Evolutionary conservation across 2,113 vertebrate species (phyloP).

Genomic region (Cynoglossus semilaevis): DNA sequence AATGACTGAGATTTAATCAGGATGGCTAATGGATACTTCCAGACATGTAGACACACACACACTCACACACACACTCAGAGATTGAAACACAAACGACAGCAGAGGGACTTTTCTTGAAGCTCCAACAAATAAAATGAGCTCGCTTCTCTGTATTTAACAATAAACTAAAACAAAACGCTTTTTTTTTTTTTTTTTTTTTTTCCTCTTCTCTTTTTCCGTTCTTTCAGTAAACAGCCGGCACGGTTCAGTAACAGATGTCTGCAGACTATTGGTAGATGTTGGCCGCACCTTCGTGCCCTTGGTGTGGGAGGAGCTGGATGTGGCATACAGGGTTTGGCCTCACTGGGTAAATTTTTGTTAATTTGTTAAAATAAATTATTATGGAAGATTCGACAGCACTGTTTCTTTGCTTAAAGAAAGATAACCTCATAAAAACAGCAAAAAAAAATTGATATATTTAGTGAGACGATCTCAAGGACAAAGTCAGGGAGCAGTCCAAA

Average conservation of each 20-base stretch:
- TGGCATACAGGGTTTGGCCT: conserved; percentile 91
- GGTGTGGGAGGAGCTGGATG: conserved; percentile 95
- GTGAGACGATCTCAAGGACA: no score
- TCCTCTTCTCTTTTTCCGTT: conserved; percentile 38
- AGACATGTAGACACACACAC: conserved; percentile 9
- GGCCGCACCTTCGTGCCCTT: conserved; percentile 93
- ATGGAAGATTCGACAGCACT: no score
- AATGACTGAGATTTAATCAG: conserved; percentile 63
- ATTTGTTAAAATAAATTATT: background rate
- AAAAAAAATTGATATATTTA: no score
- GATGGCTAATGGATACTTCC: conserved; percentile 53
- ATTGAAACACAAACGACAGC: background rate
- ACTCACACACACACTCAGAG: conserved; percentile 8
- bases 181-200: no score
- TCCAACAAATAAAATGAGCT: conserved; percentile 11
- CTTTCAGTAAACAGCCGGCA: conserved; percentile 90
- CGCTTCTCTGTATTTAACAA: conserved; percentile 9
- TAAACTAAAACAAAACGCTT: no score
- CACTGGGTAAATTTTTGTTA: conserved; percentile 88
- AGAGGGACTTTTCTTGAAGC: conserved; percentile 35
- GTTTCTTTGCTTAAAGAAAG: no score
- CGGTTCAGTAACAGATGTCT: conserved; percentile 98
- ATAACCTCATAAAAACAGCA: no score
- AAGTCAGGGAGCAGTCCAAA: no score
- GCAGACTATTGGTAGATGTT: conserved; percentile 97